Percentiles rank a stretch among this genome's conserved stretches.
phyloP scores from a whole-genome alignment of 2,797 vertebrate genomes.

The Capromys pilorides region DNA sequence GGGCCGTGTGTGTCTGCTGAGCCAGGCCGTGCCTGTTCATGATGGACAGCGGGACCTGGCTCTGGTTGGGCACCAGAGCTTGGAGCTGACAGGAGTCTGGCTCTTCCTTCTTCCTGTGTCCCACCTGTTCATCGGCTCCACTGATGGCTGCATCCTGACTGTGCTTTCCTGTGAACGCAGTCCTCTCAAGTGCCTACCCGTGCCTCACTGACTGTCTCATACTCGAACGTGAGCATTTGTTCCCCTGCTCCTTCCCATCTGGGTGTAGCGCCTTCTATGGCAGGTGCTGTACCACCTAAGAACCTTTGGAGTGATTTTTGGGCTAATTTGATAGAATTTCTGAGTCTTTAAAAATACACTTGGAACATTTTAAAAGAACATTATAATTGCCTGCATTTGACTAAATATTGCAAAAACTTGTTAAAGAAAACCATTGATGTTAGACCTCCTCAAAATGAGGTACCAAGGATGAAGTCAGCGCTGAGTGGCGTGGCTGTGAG shows the following conservation, averaged over 20 bases:
- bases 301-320: conserved; percentile 64
- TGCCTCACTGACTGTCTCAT: conserved; percentile 60
- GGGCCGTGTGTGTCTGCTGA: conserved; percentile 19
- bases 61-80: conserved; percentile 37
- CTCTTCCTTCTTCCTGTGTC: not conserved
- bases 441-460: not conserved
- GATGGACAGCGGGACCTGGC: rapidly evolving
- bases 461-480: not conserved
- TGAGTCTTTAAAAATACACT: conserved; percentile 35
- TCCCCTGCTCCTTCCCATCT: conserved; percentile 69
- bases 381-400: not conserved
- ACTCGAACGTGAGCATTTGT: conserved; percentile 74
- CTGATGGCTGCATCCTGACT: conserved; percentile 1
- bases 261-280: conserved; percentile 68
- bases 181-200: conserved; percentile 58
- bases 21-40: not conserved
- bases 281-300: conserved; percentile 63
- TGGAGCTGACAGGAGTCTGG: conserved; percentile 27
- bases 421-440: rapidly evolving
- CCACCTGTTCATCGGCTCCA: rapidly evolving
- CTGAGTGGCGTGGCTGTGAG: not conserved
- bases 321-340: conserved; percentile 70
- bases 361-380: rapidly evolving
- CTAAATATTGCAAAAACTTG: not conserved
- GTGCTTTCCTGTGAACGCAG: not conserved